Evolutionary conservation across 2,888 invertebrate species (phyloP).

Genomic region (Petrolisthes cinctipes): DNA sequence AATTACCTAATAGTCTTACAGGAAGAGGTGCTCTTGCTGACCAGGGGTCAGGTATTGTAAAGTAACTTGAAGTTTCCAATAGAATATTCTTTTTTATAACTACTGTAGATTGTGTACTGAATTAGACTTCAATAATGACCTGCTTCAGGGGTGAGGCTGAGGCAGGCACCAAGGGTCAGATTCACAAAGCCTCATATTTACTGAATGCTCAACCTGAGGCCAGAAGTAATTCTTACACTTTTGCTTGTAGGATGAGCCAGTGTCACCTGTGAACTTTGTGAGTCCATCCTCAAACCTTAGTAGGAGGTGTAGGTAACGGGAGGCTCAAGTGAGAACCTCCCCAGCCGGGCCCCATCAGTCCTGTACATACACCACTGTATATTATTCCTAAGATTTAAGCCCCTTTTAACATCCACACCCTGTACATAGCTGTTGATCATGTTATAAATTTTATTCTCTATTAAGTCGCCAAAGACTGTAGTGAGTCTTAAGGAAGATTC

Average conservation of each 20-base stretch:
- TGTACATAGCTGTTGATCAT: conserved; percentile 65
- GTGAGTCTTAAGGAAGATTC: conserved; percentile 41
- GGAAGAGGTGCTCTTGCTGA: conserved; percentile 42
- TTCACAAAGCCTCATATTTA: too few species aligned
- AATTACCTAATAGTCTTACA: conserved; percentile 39
- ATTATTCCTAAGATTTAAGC: conserved; percentile 56
- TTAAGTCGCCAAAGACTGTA: conserved; percentile 51
- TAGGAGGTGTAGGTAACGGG: neutral
- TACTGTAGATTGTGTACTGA: conserved; percentile 33
- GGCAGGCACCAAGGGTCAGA: conserved; percentile 24
- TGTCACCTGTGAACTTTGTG: too few species aligned
- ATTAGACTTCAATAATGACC: conserved; percentile 29
- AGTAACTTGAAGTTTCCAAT: conserved; percentile 18
- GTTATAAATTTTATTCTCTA: conserved; percentile 65
- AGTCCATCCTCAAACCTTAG: neutral
- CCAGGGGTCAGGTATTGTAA: conserved; percentile 34
- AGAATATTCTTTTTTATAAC: conserved; percentile 31
- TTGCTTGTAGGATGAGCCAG: conserved; percentile 17
- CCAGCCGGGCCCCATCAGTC: conserved; percentile 50
- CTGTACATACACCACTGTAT: conserved; percentile 60
- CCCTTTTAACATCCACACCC: conserved; percentile 53
- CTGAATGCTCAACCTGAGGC: neutral
- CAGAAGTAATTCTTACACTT: conserved; percentile 53
- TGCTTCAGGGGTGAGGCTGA: conserved; percentile 44
- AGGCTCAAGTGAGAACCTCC: neutral